Base-by-base conservation (phyloP, 2,888 invertebrate genomes). In the Cataglyphis livida region DNA sequence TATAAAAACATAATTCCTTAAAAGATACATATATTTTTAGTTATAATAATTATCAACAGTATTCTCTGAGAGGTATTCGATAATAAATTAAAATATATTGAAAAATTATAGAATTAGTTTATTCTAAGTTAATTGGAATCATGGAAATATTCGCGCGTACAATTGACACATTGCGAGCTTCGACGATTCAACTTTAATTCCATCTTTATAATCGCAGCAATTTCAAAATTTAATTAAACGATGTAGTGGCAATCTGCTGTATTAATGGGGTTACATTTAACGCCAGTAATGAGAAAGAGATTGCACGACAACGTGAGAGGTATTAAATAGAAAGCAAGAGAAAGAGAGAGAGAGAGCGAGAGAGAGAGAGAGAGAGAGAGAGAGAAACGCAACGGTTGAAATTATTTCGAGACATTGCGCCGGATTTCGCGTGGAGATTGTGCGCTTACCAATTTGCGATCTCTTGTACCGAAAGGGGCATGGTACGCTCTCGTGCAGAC, bases 391-490 rank as follows among this genome's bases (percentile, higher is more conserved):
- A 71, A 79, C 57, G 59, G 51, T 73, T 79, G 78, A 71, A 79
- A 79, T 79, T 71, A 79, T 79, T 71, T 79, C 71, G 74, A 59
- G 78, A 79, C 74, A 71, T 73, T 73, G 25, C 21, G 57, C 71
- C 70, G 71, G 79, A 83, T 83, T 79, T 74, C 44, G n/a, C 25
- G 32, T 21, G n/a, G 64, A 76, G 25, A 25, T 74, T 65, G 65
- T 41, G 79, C n/a, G 75, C 76, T 70, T 75, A 61, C 51, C 84
- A 83, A 79, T 86, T 82, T 64, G 64, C 71, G 81, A 83, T 81
- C 76, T 81, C 83, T 83, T 65, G 74, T 82, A 71, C 81, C 48
- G 64, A 71, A 64, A 81, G 48, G 79, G 48, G 57, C 65, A 68
- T 21, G 59, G 32, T 28, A 57, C 41, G 57, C 65, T 66, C 9